phyloP scores from a whole-genome alignment of 2,113 vertebrate species.

The Eurystomus gularis region DNA sequence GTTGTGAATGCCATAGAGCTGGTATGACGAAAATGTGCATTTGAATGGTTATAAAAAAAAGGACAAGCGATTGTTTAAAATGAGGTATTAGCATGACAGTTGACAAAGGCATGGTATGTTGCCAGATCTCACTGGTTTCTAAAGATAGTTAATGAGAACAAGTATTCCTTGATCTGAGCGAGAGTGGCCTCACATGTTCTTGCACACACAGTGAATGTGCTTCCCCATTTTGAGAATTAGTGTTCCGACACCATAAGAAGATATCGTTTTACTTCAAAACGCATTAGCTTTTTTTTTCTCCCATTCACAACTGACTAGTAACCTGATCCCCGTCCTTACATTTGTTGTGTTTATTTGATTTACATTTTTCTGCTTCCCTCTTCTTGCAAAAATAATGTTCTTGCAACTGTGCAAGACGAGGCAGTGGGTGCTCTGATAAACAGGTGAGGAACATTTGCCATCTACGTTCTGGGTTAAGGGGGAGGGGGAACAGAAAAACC shows the following conservation, averaged over 20 bases:
- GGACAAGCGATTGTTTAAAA: neutral
- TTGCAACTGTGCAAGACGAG: neutral
- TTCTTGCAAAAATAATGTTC: neutral
- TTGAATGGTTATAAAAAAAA: constrained; percentile 42
- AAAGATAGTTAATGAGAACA: neutral
- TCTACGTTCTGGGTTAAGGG: neutral
- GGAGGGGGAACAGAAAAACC: neutral
- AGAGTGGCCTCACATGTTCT: neutral
- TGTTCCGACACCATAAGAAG: neutral
- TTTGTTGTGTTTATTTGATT: constrained; percentile 11
- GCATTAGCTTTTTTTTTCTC: neutral
- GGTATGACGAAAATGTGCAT: constrained; percentile 50
- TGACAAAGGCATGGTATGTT: neutral
- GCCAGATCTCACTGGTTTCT: neutral
- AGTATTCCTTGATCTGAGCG: neutral
- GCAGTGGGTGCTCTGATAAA: neutral
- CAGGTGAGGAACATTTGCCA: constrained; percentile 2
- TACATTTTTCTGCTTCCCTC: neutral
- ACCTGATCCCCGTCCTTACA: neutral
- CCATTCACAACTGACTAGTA: neutral
- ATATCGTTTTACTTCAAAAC: neutral
- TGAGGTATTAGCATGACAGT: constrained; percentile 57
- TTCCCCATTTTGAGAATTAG: neutral
- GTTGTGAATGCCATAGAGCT: neutral
- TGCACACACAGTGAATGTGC: neutral